Percentiles rank a stretch among this genome's conserved stretches.
Conservation (phyloP, 2,888 invertebrate genomes). For the Adelphocoris suturalis region DNA sequence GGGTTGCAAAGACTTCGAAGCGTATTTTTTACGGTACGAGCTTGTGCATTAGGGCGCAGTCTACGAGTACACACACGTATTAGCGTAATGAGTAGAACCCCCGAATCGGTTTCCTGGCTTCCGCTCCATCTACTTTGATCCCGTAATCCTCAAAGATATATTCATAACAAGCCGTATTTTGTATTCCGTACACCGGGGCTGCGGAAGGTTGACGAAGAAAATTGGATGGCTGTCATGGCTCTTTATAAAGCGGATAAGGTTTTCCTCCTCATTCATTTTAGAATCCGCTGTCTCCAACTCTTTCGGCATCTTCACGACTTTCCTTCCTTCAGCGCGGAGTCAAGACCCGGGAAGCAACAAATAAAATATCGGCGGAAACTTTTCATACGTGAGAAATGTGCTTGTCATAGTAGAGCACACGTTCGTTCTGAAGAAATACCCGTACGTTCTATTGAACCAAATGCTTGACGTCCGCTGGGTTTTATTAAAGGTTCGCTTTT, state of each 20-base stretch:
- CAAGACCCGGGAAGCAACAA: slow-evolving; percentile 11
- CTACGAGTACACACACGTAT: too few relatives aligned
- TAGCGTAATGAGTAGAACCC: neutral
- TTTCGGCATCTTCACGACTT: slow-evolving; percentile 13
- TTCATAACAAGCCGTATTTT: slow-evolving; percentile 26
- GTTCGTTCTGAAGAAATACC: slow-evolving; percentile 35
- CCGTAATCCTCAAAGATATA: slow-evolving; percentile 6
- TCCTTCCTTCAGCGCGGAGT: neutral
- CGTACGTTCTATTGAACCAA: slow-evolving; percentile 30
- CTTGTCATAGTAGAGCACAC: slow-evolving; percentile 36
- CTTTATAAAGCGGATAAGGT: slow-evolving; percentile 42
- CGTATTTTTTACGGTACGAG: too few relatives aligned
- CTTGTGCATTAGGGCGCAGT: too few relatives aligned
- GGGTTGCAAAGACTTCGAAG: too few relatives aligned
- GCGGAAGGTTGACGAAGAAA: slow-evolving; percentile 31
- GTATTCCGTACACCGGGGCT: neutral
- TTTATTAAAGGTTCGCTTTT: slow-evolving; percentile 8
- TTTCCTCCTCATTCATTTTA: slow-evolving; percentile 29
- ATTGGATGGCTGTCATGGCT: slow-evolving; percentile 42
- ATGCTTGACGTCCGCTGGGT: slow-evolving; percentile 41
- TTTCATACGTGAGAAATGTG: slow-evolving; percentile 42
- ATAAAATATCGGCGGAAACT: slow-evolving; percentile 32
- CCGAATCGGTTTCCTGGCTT: neutral
- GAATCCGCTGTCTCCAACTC: slow-evolving; percentile 28
- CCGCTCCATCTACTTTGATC: slow-evolving; percentile 3